These are phyloP conservation scores for Agrypnus murinus DNA, from an alignment of 2,888 invertebrate genomes.

Conservation along the genomic window DNA sequence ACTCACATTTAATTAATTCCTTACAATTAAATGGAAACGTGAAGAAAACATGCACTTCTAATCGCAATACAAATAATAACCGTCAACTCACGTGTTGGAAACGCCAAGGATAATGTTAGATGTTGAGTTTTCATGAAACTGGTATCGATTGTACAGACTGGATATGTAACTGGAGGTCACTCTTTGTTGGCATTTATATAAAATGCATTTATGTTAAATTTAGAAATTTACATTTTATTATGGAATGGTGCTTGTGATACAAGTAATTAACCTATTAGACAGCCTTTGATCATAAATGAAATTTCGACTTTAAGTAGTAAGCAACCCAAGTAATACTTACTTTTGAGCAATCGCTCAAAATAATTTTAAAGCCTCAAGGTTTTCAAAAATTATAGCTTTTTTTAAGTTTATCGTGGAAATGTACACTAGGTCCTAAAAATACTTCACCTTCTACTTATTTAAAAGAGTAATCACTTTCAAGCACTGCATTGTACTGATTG, in stretches of 20 bases:
- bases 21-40: neutral
- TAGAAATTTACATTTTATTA: constrained; percentile 22
- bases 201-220: constrained; percentile 20
- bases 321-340: too few species aligned
- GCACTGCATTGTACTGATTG: too few species aligned
- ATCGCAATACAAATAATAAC: neutral
- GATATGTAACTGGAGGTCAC: constrained; percentile 11
- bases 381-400: too few species aligned
- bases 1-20: neutral
- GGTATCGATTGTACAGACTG: too few species aligned
- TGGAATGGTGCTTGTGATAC: constrained; percentile 4
- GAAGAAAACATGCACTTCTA: constrained; percentile 2
- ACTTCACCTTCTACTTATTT: too few species aligned
- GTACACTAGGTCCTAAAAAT: too few species aligned
- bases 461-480: too few species aligned
- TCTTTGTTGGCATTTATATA: constrained; percentile 23
- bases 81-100: constrained; percentile 2
- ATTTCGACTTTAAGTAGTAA: too few species aligned
- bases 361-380: too few species aligned
- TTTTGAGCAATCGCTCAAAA: too few species aligned
- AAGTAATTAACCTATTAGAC: constrained; percentile 22
- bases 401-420: too few species aligned
- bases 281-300: too few species aligned
- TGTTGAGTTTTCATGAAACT: neutral
- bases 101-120: constrained; percentile 24